Base-by-base conservation (phyloP, 2,797 vertebrate species). In the Tenualosa thibaudeaui region DNA sequence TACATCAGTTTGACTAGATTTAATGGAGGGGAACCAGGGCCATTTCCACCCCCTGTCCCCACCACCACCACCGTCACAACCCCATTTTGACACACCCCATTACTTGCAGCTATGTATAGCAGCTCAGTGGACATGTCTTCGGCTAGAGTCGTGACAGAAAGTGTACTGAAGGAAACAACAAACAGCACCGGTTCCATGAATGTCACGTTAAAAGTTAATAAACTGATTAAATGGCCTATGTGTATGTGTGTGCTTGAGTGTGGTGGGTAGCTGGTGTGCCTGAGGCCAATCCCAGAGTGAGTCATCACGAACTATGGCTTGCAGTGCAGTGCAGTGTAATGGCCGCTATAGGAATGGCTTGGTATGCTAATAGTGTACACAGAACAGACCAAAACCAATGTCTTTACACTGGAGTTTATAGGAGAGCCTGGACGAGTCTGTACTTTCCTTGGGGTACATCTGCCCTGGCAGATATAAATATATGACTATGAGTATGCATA, bases 141-240 rank as follows among this genome's bases (percentile, higher is more conserved):
- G 31, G 68, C 12, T 37, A 6, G 13, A 71, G 65, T 71, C 65
- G 65, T 37, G 65, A 71, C 65, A 37, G 26, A 31, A 31, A 68
- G 26, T 31, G 26, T 40, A 31, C 68, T 75, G 68, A 75, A 19
- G 26, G 24, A 26, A 60, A 71, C 83, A 82, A 83, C 86, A 86
- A 88, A 84, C 81, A 81, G 86, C 13, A 49, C 9, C 49, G n/a
- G 15, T 83, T 75, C 53, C 82, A 88, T 71, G 85, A 82, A 86
- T 82, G 87, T 83, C 78, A 82, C 65, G 85, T 86, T 56, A 81
- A 22, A 15, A 85, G 62, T 82, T 86, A 81, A 89, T 85, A 58
- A 84, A 46, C 22, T 88, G 43, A 83, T 37, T 85, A 84, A 62
- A 75, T 43, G 9, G 31, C 68, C 68, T 75, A 5, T 46, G 46